A percentile compares a stretch with the other conserved stretches of the same genome.
These are phyloP conservation scores for Sinosuthora webbiana DNA, from an alignment of 2,113 vertebrate species.

Conservation along the genomic window DNA sequence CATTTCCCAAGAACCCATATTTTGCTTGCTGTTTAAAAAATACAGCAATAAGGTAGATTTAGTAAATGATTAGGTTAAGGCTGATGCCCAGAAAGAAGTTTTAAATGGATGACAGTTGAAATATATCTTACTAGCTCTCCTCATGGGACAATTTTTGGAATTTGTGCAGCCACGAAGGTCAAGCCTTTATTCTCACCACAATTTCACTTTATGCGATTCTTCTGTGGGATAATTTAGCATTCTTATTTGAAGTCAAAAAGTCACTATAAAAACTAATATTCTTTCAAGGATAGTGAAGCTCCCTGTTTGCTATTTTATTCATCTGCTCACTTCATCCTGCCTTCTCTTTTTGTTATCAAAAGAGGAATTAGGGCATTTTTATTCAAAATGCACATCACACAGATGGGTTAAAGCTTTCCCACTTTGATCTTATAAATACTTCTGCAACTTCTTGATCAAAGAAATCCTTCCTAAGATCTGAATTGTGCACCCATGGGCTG, in stretches of 20 bases:
- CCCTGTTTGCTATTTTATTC: background rate
- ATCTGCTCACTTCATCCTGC: background rate
- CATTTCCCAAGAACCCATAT: background rate
- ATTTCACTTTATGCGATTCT: background rate
- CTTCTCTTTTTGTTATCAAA: slow-evolving; percentile 4
- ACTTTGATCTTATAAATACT: slow-evolving; percentile 46
- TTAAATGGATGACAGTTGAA: background rate
- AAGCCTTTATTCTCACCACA: background rate
- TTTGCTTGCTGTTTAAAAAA: background rate
- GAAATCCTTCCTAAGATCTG: background rate
- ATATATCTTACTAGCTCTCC: background rate
- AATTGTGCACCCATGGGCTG: background rate
- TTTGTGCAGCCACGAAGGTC: background rate
- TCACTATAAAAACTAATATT: background rate
- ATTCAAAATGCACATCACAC: slow-evolving; percentile 30
- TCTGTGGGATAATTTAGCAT: background rate
- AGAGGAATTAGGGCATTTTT: slow-evolving; percentile 23
- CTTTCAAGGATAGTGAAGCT: background rate
- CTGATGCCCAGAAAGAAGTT: background rate
- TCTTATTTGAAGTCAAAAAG: background rate
- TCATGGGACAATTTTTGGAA: background rate
- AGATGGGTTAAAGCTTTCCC: slow-evolving; percentile 15
- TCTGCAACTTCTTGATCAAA: slow-evolving; percentile 32
- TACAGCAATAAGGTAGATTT: background rate
- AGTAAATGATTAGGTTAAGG: background rate